A percentile compares a stretch with the other conserved stretches of the same genome.
Evolutionary conservation across 2,113 vertebrate species (phyloP).

Genomic region (Pao palembangensis): DNA sequence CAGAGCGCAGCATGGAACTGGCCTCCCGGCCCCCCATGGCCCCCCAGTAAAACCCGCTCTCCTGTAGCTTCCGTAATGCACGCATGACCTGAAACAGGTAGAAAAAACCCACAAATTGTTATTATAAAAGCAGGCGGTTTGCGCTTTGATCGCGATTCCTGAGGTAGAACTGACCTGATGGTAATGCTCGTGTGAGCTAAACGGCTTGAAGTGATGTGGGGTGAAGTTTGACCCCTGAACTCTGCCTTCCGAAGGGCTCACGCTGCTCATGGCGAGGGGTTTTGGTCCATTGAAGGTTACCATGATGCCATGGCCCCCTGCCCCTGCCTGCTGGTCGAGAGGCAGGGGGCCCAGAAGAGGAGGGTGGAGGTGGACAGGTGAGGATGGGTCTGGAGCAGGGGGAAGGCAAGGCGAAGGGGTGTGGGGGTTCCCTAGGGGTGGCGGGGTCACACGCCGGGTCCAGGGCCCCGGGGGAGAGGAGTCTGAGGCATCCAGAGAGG

Average conservation of each 20-base stretch:
- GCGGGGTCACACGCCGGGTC: slow-evolving; percentile 66
- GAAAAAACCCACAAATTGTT: background rate
- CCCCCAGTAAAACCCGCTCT: slow-evolving; percentile 98
- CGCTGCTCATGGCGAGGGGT: slow-evolving; percentile 82
- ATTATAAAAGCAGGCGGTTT: background rate
- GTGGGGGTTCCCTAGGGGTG: slow-evolving; percentile 12
- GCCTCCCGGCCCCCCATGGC: slow-evolving; percentile 89
- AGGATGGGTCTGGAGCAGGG: slow-evolving; percentile 1
- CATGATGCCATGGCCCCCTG: slow-evolving; percentile 90
- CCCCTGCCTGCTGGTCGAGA: slow-evolving; percentile 68
- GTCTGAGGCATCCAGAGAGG: slow-evolving; percentile 74
- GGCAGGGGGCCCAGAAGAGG: slow-evolving; percentile 65
- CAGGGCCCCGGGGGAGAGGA: slow-evolving; percentile 70
- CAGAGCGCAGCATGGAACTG: slow-evolving; percentile 83
- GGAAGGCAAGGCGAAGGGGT: slow-evolving; percentile 31
- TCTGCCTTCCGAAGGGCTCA: slow-evolving; percentile 82
- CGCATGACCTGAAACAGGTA: slow-evolving; percentile 78
- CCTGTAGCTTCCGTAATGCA: slow-evolving; percentile 89
- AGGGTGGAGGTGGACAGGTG: slow-evolving; percentile 34
- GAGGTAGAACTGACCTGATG: slow-evolving; percentile 75
- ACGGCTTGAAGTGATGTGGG: slow-evolving; percentile 92
- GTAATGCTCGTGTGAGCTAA: slow-evolving; percentile 93
- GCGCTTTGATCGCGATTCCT: too few relatives aligned
- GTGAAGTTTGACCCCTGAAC: slow-evolving; percentile 68
- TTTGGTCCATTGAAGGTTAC: slow-evolving; percentile 86